A percentile compares a stretch with the other conserved stretches of the same genome.
These are phyloP conservation scores for Alcis repandata DNA, from an alignment of 2,888 invertebrate genomes.

Conservation along the genomic window DNA sequence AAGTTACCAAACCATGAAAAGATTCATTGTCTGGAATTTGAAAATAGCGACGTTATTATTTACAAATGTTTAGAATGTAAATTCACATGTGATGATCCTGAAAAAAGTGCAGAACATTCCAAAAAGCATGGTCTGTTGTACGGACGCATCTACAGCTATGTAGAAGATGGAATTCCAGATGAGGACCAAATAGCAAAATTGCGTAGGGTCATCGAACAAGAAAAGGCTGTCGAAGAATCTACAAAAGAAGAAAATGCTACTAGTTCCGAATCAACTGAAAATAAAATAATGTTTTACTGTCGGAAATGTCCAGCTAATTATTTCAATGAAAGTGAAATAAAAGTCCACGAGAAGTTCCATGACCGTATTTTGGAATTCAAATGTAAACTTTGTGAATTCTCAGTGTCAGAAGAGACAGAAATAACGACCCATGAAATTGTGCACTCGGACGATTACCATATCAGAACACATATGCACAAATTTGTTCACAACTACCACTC, in stretches of 20 bases:
- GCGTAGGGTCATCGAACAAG: constrained; percentile 74
- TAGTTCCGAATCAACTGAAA: constrained; percentile 64
- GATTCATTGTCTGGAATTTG: constrained; percentile 88
- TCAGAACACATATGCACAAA: constrained; percentile 90
- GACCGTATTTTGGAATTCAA: constrained; percentile 87
- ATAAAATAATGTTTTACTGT: constrained; percentile 90
- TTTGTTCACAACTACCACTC: constrained; percentile 88
- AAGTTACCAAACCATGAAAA: constrained; percentile 94
- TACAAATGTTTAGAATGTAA: constrained; percentile 92
- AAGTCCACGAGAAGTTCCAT: constrained; percentile 91
- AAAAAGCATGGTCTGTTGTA: constrained; percentile 91
- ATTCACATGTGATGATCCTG: constrained; percentile 91
- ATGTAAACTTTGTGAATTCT: constrained; percentile 93
- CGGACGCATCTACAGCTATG: constrained; percentile 90
- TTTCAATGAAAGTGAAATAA: constrained; percentile 91
- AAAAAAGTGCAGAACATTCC: constrained; percentile 89
- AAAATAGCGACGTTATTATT: constrained; percentile 83
- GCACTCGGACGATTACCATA: constrained; percentile 93
- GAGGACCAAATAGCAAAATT: constrained; percentile 88
- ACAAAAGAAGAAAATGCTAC: constrained; percentile 60
- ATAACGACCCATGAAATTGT: constrained; percentile 90
- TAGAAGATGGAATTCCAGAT: constrained; percentile 88
- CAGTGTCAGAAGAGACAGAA: constrained; percentile 90
- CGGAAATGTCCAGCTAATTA: constrained; percentile 94
- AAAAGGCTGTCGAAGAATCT: constrained; percentile 65